Evolutionary conservation across 2,797 vertebrate genomes (phyloP).

Genomic region (Mycteria americana): DNA sequence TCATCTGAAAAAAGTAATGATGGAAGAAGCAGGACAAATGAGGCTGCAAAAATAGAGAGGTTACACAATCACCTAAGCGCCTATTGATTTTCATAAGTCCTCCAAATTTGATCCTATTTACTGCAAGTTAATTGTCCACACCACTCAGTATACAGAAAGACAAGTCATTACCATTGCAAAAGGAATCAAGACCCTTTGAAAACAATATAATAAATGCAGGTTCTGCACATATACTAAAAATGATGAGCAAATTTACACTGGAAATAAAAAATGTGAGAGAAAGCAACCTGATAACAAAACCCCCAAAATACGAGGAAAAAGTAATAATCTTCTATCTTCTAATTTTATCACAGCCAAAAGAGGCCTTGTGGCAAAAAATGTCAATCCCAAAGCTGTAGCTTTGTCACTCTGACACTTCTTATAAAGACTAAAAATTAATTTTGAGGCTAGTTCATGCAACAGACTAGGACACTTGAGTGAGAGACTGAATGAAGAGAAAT

Average conservation of each 20-base stretch:
- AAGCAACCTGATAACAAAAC: neutral
- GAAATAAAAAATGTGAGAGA: neutral
- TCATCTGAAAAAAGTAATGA: neutral
- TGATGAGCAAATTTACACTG: neutral
- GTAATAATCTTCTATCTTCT: neutral
- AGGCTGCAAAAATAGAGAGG: neutral
- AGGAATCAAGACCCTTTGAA: neutral
- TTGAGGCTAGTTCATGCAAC: neutral
- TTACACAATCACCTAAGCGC: neutral
- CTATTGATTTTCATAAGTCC: neutral
- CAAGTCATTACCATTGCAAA: neutral
- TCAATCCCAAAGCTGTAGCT: neutral
- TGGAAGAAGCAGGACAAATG: neutral
- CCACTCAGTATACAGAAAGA: neutral
- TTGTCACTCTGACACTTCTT: neutral
- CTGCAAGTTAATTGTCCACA: slow-evolving; percentile 14
- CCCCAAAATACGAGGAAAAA: neutral
- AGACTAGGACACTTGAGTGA: neutral
- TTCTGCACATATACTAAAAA: neutral
- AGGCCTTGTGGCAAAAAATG: slow-evolving; percentile 16
- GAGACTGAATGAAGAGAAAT: neutral
- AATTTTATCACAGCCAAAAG: slow-evolving; percentile 16
- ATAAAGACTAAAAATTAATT: neutral
- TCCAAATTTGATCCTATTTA: slow-evolving; percentile 7
- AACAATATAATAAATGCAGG: neutral